Evolutionary conservation across 2,797 vertebrate genomes (phyloP), one percentile per base, ranked within the genome.

Genomic region (Poeciliopsis gracilis): DNA sequence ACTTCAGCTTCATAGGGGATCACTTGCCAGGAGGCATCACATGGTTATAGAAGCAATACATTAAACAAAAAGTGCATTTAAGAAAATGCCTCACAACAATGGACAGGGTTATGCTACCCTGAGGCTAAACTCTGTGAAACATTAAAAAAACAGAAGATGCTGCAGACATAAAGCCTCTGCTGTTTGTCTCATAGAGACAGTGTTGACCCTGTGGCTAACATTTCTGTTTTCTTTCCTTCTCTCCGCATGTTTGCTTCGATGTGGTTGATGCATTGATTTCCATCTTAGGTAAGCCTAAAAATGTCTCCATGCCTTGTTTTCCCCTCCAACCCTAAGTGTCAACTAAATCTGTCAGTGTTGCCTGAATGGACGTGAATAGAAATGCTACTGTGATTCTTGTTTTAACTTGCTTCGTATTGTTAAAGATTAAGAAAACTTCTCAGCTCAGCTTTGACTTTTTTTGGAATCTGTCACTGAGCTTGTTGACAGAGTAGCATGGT

Each of bases 241-340:
- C 87, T 91, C 85, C 75, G n/a, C 71, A 88, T 92, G 87, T 92
- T 72, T 83, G 20, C 83, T 77, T 41, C 51, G 59, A 83, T 28
- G 2, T 61, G 76, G 82, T 81, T 47, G 70, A 79, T 80, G 76
- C 36, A 5, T 55, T 77, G 66, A 5, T 89, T 88, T 74, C 66
- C 78, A 81, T 75, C 53, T 90, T 90, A 94, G 91, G 92, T 93
- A 84, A 92, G 90, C 70, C 46, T 30, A 75, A 63, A 77, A 80
- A 59, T 13, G 83, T 81, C 76, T 72, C 57, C 73, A 30, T 28
- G 49, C 6, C 30, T 5, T 57, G 74, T 28, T 75, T 57, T 43
- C 45, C 70, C 69, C 33, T 55, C 38, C 67, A 11, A 75, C 72
- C 67, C 53, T n/a, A 75, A 73, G 80, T 73, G 76, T 59, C 84